These are phyloP conservation scores for Berghia stephanieae DNA, from an alignment of 1,140 invertebrate genomes.

Conservation along the genomic window DNA sequence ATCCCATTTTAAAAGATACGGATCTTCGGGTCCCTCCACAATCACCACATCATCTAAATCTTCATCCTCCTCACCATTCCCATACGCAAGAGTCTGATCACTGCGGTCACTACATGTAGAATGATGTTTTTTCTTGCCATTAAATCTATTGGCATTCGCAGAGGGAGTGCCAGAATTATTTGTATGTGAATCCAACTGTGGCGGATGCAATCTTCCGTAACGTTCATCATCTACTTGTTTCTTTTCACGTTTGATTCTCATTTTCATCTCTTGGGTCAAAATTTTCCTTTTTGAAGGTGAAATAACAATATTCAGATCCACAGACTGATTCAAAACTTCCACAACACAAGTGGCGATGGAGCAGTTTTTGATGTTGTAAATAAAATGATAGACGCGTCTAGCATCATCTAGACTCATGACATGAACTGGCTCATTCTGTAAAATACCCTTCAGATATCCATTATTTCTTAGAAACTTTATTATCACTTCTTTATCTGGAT, in stretches of 20 bases:
- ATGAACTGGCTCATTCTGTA: not conserved
- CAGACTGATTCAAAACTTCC: not conserved
- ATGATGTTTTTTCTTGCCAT: no score
- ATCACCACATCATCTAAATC: not conserved
- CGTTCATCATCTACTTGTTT: not conserved
- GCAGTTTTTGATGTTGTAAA: not conserved
- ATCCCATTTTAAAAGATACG: not conserved
- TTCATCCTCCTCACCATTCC: not conserved
- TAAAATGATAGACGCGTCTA: conserved; percentile 15
- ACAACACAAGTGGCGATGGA: conserved; percentile 3
- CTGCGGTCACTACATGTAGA: not conserved
- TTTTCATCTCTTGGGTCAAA: not conserved
- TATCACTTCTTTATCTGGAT: conserved; percentile 22
- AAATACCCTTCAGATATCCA: not conserved
- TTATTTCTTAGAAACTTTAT: not conserved
- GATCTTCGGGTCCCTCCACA: not conserved
- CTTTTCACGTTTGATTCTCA: conserved; percentile 16
- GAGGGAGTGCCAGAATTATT: no score
- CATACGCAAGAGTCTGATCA: conserved; percentile 3
- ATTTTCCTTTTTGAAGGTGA: not conserved
- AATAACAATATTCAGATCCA: not conserved
- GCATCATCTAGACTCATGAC: conserved; percentile 21
- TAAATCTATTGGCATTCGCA: no score
- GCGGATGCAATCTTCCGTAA: not conserved
- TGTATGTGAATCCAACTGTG: no score